These are phyloP conservation scores for Malthinus seriepunctatus DNA, from an alignment of 2,888 invertebrate species.

Conservation along the genomic window DNA sequence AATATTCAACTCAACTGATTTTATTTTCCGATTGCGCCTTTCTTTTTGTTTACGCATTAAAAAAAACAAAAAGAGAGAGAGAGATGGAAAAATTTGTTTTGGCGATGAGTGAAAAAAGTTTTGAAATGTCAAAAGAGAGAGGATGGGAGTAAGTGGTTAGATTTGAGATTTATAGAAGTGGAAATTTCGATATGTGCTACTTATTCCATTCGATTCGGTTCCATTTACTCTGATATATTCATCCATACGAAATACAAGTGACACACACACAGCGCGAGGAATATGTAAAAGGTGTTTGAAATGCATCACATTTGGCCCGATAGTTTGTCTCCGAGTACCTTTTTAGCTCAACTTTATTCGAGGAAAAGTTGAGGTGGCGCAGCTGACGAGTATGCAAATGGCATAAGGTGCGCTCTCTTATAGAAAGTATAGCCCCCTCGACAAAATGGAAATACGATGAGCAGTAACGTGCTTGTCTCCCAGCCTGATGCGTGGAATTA, in stretches of 20 bases:
- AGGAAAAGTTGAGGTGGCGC: constrained; percentile 57
- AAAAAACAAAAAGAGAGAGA: too few relatives aligned
- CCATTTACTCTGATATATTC: constrained; percentile 46
- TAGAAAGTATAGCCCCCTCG: constrained; percentile 31
- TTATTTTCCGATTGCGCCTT: constrained; percentile 33
- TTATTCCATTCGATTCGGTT: constrained; percentile 40
- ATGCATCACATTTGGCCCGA: constrained; percentile 54
- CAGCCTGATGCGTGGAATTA: constrained; percentile 56
- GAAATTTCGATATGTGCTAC: constrained; percentile 21
- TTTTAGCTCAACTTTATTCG: constrained; percentile 53
- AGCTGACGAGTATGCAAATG: constrained; percentile 61
- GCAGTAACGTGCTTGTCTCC: constrained; percentile 50
- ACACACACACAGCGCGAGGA: constrained; percentile 42
- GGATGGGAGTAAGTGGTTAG: constrained; percentile 9
- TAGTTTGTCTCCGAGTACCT: constrained; percentile 54
- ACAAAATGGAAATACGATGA: constrained; percentile 53
- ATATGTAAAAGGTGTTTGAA: constrained; percentile 52
- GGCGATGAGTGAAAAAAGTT: constrained; percentile 12
- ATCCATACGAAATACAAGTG: constrained; percentile 45
- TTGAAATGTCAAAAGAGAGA: background rate
- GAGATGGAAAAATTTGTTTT: constrained; percentile 12
- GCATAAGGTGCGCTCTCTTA: constrained; percentile 44
- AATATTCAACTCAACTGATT: constrained; percentile 36
- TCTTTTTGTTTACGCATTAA: too few relatives aligned
- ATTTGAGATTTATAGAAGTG: constrained; percentile 25